Evolutionary conservation across 2,113 vertebrate genomes (phyloP).

Genomic region (Oplegnathus fasciatus): DNA sequence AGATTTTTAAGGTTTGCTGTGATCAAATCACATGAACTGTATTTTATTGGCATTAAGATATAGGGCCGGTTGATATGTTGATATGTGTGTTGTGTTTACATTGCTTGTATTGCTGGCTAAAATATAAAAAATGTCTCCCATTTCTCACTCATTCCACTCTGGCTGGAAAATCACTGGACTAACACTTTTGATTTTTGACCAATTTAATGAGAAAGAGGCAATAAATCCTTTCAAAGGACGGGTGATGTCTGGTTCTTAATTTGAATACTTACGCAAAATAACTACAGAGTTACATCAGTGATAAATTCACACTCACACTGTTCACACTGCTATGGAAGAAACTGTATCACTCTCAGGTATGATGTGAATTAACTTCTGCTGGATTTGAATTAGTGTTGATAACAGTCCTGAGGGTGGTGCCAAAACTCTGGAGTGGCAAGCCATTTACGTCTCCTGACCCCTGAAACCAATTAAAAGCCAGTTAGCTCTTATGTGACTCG

Average conservation of each 20-base stretch:
- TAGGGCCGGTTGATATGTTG: slow-evolving; percentile 22
- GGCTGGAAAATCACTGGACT: slow-evolving; percentile 63
- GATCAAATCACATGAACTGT: slow-evolving; percentile 39
- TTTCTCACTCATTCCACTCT: slow-evolving; percentile 60
- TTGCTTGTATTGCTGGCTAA: slow-evolving; percentile 47
- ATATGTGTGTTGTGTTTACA: slow-evolving; percentile 70
- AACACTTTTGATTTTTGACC: slow-evolving; percentile 70
- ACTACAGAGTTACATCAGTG: background rate
- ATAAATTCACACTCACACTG: too few species aligned
- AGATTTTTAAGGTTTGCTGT: slow-evolving; percentile 22
- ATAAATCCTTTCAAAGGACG: slow-evolving; percentile 72
- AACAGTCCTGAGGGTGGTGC: slow-evolving; percentile 1
- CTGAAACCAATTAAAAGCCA: background rate
- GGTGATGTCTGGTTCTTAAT: background rate
- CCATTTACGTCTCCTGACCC: background rate
- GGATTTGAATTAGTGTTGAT: background rate
- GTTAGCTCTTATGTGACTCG: background rate
- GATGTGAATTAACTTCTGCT: background rate
- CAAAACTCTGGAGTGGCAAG: background rate
- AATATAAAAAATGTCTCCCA: slow-evolving; percentile 43
- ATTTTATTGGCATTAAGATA: slow-evolving; percentile 19
- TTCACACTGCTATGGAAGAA: background rate
- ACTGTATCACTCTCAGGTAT: background rate
- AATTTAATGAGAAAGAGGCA: slow-evolving; percentile 66
- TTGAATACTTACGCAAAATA: background rate